A percentile compares a stretch with the other conserved stretches of the same genome.
Evolutionary conservation across 2,797 vertebrate genomes (phyloP).

Genomic region (Lerista edwardsae): DNA sequence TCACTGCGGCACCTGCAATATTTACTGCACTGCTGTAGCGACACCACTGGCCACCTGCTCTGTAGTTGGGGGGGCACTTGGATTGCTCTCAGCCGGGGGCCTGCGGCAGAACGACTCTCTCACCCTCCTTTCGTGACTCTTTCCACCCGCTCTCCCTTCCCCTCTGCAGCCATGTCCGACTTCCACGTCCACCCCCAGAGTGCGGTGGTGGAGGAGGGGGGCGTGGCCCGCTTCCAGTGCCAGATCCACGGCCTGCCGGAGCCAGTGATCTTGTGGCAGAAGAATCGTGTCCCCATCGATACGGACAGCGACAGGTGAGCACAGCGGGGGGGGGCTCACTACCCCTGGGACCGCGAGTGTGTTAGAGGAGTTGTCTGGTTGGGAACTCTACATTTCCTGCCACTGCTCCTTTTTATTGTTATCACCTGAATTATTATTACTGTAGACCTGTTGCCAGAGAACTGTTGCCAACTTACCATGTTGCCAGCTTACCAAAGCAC

Average conservation of each 20-base stretch:
- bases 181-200: conserved; percentile 96
- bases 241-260: conserved; percentile 96
- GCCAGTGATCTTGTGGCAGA: conserved; percentile 95
- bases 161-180: conserved; percentile 86
- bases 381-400: too few relatives aligned
- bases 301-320: conserved; percentile 88
- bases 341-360: not conserved
- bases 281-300: conserved; percentile 86
- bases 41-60: too few relatives aligned
- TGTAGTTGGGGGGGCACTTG: not conserved
- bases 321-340: too few relatives aligned
- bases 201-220: conserved; percentile 87
- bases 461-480: too few relatives aligned
- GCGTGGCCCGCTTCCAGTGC: conserved; percentile 95
- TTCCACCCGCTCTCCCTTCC: conserved; percentile 7
- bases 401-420: too few relatives aligned
- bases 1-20: too few relatives aligned
- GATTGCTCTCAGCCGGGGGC: too few relatives aligned
- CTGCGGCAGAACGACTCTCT: not conserved
- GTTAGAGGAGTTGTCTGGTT: too few relatives aligned
- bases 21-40: too few relatives aligned
- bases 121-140: not conserved
- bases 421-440: not conserved
- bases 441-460: too few relatives aligned
- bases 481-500: too few relatives aligned